Base-by-base conservation (phyloP, 2,113 vertebrate species). In the Aepyceros melampus region DNA sequence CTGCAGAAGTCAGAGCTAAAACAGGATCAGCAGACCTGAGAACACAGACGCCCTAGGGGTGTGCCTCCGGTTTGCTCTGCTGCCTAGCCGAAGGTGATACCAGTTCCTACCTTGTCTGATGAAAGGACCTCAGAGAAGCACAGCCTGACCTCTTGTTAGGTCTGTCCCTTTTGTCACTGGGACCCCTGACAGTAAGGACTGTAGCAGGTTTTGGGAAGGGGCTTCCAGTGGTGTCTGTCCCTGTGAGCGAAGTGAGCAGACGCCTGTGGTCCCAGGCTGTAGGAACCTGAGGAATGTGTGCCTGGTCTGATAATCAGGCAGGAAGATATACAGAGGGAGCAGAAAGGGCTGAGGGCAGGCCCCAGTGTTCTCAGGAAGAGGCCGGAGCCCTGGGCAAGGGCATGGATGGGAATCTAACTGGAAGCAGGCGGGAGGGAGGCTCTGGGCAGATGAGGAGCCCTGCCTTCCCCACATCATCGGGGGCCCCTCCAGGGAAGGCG, bases 341-440 rank as follows among this genome's bases (percentile, higher is more conserved):
- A 6, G n/a, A 6, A 53, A 7, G 17, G 40, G 40, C 58, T 3
- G 17, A 53, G 71, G 0, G 11, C 36, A 33, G 2, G 3, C 36
- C 16, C 23, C 3, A 16, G 56, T 16, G 47, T 51, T 60, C 13
- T 14, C 29, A 23, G 13, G 74, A 36, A 36, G 60, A 21, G 17
- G 2, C 58, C 19, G 56, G 17, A 2, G 25, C 0, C 0, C 19
- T 79, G 9, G 29, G 58, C 12, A 27, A 49, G 29, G 13, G 25
- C 0, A 1, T 0, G 6, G 15, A 12, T 2, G 27, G 40, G 3
- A 5, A 1, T 64, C 21, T 29, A 3, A 3, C 14, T 15, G 10
- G 76, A 47, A 13, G 25, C n/a, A 31, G 13, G 7, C 0, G 0
- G 49, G 33, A 85, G 7, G 33, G 11, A 45, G 10, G 86, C 49